Percentiles rank a stretch among this genome's conserved stretches.
These are phyloP conservation scores for Byasa hedistus DNA, from an alignment of 2,888 invertebrate species.

Conservation along the genomic window DNA sequence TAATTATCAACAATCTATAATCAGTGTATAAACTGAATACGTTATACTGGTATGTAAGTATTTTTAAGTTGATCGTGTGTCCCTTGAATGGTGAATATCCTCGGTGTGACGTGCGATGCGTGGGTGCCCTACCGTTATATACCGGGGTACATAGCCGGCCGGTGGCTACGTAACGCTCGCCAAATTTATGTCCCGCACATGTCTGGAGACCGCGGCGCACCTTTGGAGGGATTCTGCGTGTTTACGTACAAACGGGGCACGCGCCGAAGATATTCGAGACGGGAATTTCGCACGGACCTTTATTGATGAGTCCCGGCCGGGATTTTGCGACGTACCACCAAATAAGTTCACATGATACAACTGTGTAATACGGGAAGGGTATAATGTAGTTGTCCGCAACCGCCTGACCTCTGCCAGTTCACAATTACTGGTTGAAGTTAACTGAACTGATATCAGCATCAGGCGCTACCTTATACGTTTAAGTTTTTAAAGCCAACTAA, in stretches of 20 bases:
- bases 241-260: slow-evolving; percentile 70
- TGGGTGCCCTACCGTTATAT: slow-evolving; percentile 56
- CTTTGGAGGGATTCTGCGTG: slow-evolving; percentile 79
- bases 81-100: too few relatives aligned
- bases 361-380: slow-evolving; percentile 28
- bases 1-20: too few relatives aligned
- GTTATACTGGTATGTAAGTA: too few relatives aligned
- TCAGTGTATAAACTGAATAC: too few relatives aligned
- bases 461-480: too few relatives aligned
- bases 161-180: slow-evolving; percentile 76
- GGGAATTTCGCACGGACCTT: slow-evolving; percentile 70
- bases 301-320: slow-evolving; percentile 63
- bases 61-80: too few relatives aligned
- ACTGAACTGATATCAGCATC: neutral
- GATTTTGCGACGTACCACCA: slow-evolving; percentile 26
- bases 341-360: slow-evolving; percentile 18
- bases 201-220: slow-evolving; percentile 79
- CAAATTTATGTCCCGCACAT: slow-evolving; percentile 81
- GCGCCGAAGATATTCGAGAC: slow-evolving; percentile 69
- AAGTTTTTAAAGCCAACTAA: too few relatives aligned
- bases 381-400: slow-evolving; percentile 1
- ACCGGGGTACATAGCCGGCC: slow-evolving; percentile 71
- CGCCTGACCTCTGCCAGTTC: neutral
- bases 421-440: neutral
- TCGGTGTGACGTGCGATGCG: too few relatives aligned